Conservation (phyloP, 2,113 vertebrate genomes). For the Cochlearius cochlearius region DNA sequence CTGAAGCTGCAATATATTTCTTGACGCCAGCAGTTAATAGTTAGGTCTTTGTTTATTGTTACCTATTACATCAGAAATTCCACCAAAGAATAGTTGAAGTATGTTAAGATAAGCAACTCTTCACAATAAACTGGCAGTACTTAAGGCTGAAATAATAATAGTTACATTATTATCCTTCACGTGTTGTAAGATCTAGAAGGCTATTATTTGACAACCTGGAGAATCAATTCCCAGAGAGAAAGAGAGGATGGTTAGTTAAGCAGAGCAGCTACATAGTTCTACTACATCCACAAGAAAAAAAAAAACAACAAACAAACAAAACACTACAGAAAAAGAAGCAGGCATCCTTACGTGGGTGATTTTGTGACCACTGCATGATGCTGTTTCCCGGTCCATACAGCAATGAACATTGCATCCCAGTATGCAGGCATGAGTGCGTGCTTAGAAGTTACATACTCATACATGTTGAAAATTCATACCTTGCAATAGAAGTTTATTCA, state of each 20-base stretch:
- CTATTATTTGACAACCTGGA: background rate
- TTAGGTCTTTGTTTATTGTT: background rate
- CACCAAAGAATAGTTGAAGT: background rate
- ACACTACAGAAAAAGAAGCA: background rate
- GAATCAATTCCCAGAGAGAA: background rate
- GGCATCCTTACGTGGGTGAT: background rate
- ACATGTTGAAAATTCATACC: background rate
- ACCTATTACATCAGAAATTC: background rate
- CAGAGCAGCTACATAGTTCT: background rate
- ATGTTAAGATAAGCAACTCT: background rate
- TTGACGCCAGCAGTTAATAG: background rate
- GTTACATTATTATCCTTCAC: background rate
- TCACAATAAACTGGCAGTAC: background rate
- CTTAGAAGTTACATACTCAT: background rate
- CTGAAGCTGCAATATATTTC: background rate
- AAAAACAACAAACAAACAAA: too few relatives aligned
- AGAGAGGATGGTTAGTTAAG: background rate
- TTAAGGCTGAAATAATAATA: background rate
- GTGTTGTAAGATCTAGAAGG: background rate
- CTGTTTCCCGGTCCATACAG: background rate
- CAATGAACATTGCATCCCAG: background rate
- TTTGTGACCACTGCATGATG: background rate
- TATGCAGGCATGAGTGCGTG: accelerated
- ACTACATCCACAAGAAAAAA: background rate
- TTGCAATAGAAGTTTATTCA: background rate